Percentiles rank a stretch among this genome's conserved stretches.
These are phyloP conservation scores for Gallirallus australis DNA, from an alignment of 2,797 vertebrate species.

Conservation along the genomic window DNA sequence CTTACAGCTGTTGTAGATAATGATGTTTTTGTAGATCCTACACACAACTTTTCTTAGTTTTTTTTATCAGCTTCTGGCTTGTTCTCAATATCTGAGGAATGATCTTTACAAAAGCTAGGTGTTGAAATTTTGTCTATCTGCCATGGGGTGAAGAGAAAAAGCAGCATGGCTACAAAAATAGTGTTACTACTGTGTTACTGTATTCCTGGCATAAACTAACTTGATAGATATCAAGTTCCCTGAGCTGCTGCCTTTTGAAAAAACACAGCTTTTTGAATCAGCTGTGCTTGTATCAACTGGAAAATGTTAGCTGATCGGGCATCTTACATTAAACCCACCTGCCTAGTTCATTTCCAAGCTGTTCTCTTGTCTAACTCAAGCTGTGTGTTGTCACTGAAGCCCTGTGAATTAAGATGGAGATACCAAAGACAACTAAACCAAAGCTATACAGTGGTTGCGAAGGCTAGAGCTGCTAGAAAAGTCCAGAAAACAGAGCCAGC, in stretches of 20 bases:
- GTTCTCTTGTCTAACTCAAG: background rate
- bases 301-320: background rate
- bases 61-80: background rate
- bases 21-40: background rate
- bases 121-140: background rate
- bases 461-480: background rate
- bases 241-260: background rate
- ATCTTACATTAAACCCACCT: background rate
- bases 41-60: background rate
- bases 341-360: background rate
- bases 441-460: background rate
- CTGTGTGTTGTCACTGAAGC: background rate
- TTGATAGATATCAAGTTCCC: background rate
- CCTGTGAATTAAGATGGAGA: background rate
- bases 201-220: background rate
- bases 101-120: background rate
- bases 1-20: background rate
- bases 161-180: background rate
- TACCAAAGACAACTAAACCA: background rate
- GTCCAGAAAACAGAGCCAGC: background rate
- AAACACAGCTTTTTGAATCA: background rate
- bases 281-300: background rate
- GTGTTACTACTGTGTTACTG: background rate
- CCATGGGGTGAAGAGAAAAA: background rate
- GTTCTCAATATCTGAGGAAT: background rate